A percentile compares a stretch with the other conserved stretches of the same genome.
Conservation (phyloP, 2,113 vertebrate species). For the Oncorhynchus mykiss region DNA sequence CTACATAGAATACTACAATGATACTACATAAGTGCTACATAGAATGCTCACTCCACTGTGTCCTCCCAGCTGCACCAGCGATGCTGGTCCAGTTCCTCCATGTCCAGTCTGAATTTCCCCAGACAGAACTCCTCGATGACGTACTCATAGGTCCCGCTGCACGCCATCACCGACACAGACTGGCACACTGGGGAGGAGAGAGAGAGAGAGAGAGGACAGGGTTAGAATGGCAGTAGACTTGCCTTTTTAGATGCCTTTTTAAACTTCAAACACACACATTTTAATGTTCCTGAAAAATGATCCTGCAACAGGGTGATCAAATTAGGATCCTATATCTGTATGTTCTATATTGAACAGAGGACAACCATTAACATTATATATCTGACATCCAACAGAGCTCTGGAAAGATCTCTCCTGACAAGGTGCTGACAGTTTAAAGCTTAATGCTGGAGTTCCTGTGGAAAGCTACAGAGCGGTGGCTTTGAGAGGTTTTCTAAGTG, state of each 20-base stretch:
- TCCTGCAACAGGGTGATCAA: no score
- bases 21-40: background rate
- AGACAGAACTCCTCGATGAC: constrained; percentile 82
- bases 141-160: constrained; percentile 71
- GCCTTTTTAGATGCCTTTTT: no score
- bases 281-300: no score
- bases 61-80: constrained; percentile 89
- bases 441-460: background rate
- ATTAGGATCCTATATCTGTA: background rate
- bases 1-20: no score
- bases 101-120: constrained; percentile 78
- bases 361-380: background rate
- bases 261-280: no score
- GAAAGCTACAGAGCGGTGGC: background rate
- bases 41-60: constrained; percentile 80
- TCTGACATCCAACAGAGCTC: background rate
- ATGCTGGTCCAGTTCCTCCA: constrained; percentile 79
- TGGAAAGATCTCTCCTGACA: background rate
- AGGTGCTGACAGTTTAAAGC: background rate
- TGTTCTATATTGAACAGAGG: background rate
- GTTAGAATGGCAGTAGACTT: background rate
- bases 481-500: background rate
- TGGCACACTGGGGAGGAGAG: constrained; percentile 60
- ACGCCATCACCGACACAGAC: constrained; percentile 64
- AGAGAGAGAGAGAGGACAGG: background rate